Conservation (phyloP, 53 echinoderm and acorn worm species). For the Mesocentrotus franciscanus region DNA sequence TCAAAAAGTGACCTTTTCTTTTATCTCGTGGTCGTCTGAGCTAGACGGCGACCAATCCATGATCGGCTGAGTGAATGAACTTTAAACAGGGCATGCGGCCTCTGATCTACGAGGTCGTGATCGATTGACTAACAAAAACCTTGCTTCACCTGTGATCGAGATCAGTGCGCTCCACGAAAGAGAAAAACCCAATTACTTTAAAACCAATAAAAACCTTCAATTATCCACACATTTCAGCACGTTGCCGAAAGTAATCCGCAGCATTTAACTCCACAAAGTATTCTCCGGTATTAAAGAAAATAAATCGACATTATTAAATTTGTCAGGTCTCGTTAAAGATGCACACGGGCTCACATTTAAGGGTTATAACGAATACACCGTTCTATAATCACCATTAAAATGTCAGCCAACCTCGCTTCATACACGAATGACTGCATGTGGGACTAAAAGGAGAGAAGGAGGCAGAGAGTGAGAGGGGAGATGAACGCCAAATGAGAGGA, state of each 20-base stretch:
- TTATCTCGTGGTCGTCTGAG: no score
- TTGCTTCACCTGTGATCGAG: conserved; percentile 55
- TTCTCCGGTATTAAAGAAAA: conserved; percentile 57
- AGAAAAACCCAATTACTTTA: conserved; percentile 63
- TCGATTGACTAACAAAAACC: conserved; percentile 43
- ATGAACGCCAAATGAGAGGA: not conserved
- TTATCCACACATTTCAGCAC: conserved; percentile 61
- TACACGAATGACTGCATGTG: conserved; percentile 64
- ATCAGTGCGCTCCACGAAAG: conserved; percentile 34
- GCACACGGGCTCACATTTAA: conserved; percentile 57
- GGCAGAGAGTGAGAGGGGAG: not conserved
- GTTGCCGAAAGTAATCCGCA: conserved; percentile 43
- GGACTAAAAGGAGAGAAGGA: conserved; percentile 33
- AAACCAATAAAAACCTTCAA: conserved; percentile 66
- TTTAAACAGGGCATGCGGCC: conserved; percentile 7
- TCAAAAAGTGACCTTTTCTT: not conserved
- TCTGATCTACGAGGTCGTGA: not conserved
- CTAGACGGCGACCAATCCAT: not conserved
- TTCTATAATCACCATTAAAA: conserved; percentile 66
- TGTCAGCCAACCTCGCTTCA: conserved; percentile 60
- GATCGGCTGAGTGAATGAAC: conserved; percentile 28
- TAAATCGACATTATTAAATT: conserved; percentile 68
- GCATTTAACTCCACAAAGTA: conserved; percentile 60
- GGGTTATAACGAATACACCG: conserved; percentile 55
- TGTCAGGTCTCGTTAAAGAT: conserved; percentile 67